Base-by-base conservation (phyloP, 2,797 vertebrate species). In the Calcarius lapponicus region DNA sequence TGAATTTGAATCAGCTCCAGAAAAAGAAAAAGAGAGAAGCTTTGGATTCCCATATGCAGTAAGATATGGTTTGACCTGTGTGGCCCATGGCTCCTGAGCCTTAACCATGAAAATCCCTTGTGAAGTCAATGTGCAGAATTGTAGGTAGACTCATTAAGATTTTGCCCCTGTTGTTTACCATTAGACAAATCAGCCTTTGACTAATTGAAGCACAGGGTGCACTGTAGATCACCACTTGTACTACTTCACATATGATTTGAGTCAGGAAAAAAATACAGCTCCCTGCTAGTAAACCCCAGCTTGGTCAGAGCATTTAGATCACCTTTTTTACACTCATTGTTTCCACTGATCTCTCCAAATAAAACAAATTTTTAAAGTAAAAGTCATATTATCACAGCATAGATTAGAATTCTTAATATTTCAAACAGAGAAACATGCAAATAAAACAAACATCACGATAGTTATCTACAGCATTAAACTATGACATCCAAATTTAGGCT, bases 1-100 rank as follows among this genome's bases (percentile, higher is more conserved):
- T 28, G 56, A 90, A 86, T 71, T 92, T 93, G 92, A 93, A 94
- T 81, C 86, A 81, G 81, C 66, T 94, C 62, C 84, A 87, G 58
- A 31, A 85, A 93, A 80, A 67, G 36, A 36, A 48, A 54, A 56
- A 87, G 60, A 89, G 45, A 74, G 47, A 86, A 78, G 36, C 45
- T 92, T 76, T 81, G 57, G 51, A 60, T 92, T 92, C 60, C 71
- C 88, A 88, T 43, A 61, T 88, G 88, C 20, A 72, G 45, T 1
- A 2, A 73, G 36, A 42, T 71, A 51, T 4, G 2, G 47, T 78
- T 78, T 89, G 80, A 82, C 60, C 81, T 78, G 43, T 61, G 42
- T 60, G 73, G 51, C 66, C 34, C 36, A 38, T 13, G 61, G 43
- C 50, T 92, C 45, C 28, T 47, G 38, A 7, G 26, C 54, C 80